Evolutionary conservation across 2,888 invertebrate species (phyloP), one percentile per base, ranked within the genome.

Genomic region (Catocala nupta): DNA sequence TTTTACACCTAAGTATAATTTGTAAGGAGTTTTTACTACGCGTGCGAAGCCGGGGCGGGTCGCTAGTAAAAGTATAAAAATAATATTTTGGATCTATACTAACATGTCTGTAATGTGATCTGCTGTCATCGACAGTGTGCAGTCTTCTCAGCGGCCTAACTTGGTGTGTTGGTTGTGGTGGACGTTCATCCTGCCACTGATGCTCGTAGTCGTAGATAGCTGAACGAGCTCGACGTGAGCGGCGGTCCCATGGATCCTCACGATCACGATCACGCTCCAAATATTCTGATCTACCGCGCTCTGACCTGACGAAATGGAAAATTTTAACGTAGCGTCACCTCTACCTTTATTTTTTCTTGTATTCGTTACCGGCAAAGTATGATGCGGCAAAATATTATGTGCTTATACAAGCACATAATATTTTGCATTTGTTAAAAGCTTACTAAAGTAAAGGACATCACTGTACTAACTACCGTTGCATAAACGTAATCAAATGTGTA

Each of bases 221-320:
- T 63, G 93, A 91, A 60, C 86, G 85, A 1, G 93, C 92, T 34
- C 92, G 86, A 25, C 90, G 79, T 12, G 85, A 88, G 0, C 84
- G 82, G n/a, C 83, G 73, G 25, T 79, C 84, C 1, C 70, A 51
- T 0, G 76, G 73, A n/a, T 78, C 78, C 10, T 48, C 69, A 0
- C 43, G 58, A 1, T 90, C 69, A 0, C 45, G 58, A 5, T 90
- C 90, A 0, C 89, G 84, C 59, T 90, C 91, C 55, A 84, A 85
- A 67, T 85, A 86, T 65, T 92, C 92, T 0, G 91, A 91, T 13
- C 89, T 82, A 9, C 90, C 91, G 5, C 92, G 87, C 16, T 87
- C 88, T 12, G 72, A 70, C 66, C 90, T 89, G 16, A 11, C 9
- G 39, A 25, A 16, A 48, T 8, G 10, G 5, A 48, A 5, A 5